Conservation (phyloP, 1,140 invertebrate species). For the Diachasma alloeum region DNA sequence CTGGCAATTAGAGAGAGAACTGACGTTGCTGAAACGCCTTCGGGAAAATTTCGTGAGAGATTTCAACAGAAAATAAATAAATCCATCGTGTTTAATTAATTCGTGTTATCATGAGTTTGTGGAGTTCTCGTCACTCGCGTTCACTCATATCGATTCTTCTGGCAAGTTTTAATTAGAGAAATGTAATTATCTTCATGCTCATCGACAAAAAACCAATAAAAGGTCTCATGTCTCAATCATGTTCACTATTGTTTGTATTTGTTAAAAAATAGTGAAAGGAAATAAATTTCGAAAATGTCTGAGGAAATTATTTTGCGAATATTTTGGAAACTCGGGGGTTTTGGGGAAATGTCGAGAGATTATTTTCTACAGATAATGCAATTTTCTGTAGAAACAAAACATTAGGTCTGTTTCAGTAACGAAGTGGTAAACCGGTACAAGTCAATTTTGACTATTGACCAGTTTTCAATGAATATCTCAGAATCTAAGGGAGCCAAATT, state of each 20-base stretch:
- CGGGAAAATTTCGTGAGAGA: not conserved
- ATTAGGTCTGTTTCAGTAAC: too few species aligned
- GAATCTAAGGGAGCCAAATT: too few species aligned
- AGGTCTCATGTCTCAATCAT: not conserved
- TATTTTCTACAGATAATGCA: too few species aligned
- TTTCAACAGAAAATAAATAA: not conserved
- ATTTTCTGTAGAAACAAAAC: too few species aligned
- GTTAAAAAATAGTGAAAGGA: not conserved
- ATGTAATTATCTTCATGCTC: not conserved
- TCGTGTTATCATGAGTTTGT: not conserved
- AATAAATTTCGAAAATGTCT: too few species aligned
- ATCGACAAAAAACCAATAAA: not conserved
- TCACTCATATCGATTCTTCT: conserved; percentile 21
- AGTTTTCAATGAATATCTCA: too few species aligned
- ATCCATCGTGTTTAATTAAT: not conserved
- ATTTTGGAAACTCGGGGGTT: too few species aligned
- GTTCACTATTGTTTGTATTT: not conserved
- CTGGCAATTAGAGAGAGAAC: conserved; percentile 11
- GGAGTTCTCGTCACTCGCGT: conserved; percentile 16
- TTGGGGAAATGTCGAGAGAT: too few species aligned
- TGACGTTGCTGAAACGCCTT: not conserved
- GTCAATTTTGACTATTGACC: too few species aligned
- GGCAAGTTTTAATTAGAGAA: conserved; percentile 12
- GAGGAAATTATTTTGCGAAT: too few species aligned
- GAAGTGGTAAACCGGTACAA: too few species aligned